A percentile compares a stretch with the other conserved stretches of the same genome.
These are phyloP conservation scores for Folsomia manolachei DNA, from an alignment of 2,888 invertebrate species.

Conservation along the genomic window DNA sequence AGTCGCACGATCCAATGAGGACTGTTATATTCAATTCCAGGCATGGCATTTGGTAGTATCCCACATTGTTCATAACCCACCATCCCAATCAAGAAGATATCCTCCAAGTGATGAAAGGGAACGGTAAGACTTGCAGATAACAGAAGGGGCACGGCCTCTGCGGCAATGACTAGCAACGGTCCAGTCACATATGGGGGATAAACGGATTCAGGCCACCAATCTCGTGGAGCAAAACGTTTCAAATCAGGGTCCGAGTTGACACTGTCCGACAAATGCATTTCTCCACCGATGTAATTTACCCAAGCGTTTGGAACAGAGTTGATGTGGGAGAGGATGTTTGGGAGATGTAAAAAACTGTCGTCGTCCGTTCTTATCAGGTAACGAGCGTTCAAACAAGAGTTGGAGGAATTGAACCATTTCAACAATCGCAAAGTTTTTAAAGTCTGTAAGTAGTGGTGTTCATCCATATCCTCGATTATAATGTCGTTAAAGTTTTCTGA, in stretches of 20 bases:
- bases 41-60: slow-evolving; percentile 15
- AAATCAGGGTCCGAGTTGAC: slow-evolving; percentile 23
- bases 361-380: slow-evolving; percentile 27
- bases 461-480: slow-evolving; percentile 24
- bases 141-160: slow-evolving; percentile 11
- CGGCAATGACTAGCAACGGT: slow-evolving; percentile 8
- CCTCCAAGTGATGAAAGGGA: slow-evolving; percentile 26
- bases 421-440: slow-evolving; percentile 26
- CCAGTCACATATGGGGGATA: slow-evolving; percentile 21
- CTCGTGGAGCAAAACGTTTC: slow-evolving; percentile 18
- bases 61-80: slow-evolving; percentile 15
- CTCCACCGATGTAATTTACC: slow-evolving; percentile 19
- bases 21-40: slow-evolving; percentile 1
- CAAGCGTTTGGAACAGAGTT: background rate
- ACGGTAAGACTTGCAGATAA: background rate
- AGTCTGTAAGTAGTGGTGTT: slow-evolving; percentile 14
- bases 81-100: slow-evolving; percentile 25
- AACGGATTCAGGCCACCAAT: slow-evolving; percentile 4
- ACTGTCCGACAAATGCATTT: background rate
- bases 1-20: background rate
- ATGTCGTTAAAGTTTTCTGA: slow-evolving; percentile 16
- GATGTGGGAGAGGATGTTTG: background rate
- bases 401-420: slow-evolving; percentile 24
- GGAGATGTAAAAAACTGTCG: slow-evolving; percentile 23
- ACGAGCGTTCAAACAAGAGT: slow-evolving; percentile 9